phyloP scores from a whole-genome alignment of 2,888 invertebrate genomes.

The Coleophora flavipennella region DNA sequence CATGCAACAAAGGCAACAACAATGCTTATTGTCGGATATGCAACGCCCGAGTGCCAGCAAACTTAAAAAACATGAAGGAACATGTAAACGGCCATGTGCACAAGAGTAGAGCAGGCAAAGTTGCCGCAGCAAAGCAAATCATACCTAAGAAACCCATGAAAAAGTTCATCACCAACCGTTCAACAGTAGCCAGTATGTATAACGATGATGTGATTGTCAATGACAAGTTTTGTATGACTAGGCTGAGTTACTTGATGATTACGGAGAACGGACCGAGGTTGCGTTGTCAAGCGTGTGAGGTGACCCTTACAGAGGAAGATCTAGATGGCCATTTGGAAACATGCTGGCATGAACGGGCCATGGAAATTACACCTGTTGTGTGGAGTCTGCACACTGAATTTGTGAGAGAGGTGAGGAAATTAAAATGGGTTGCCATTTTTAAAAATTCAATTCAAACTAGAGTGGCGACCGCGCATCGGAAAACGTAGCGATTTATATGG shows the following conservation, averaged over 20 bases:
- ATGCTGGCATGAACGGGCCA: constrained; percentile 7
- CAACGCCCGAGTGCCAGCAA: constrained; percentile 20
- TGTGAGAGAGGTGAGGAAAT: constrained; percentile 18
- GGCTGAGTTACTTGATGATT: constrained; percentile 18
- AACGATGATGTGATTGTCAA: constrained; percentile 21
- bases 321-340: constrained; percentile 5
- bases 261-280: constrained; percentile 4
- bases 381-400: constrained; percentile 12
- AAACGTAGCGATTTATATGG: no score
- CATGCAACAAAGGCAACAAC: constrained; percentile 17
- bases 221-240: constrained; percentile 19
- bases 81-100: constrained; percentile 28
- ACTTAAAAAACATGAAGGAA: constrained; percentile 25
- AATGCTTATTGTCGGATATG: constrained; percentile 24
- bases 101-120: constrained; percentile 12
- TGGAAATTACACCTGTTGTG: constrained; percentile 11
- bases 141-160: constrained; percentile 5
- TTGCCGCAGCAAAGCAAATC: constrained; percentile 10
- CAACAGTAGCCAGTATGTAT: background rate
- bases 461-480: no score
- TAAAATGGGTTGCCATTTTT: no score
- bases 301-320: constrained; percentile 1
- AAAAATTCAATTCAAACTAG: no score
- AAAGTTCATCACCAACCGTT: constrained; percentile 6
- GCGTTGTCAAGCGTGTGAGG: constrained; percentile 24